A percentile compares a stretch with the other conserved stretches of the same genome.
Evolutionary conservation across 2,113 vertebrate species (phyloP).

Genomic region (Hippocampus zosterae): DNA sequence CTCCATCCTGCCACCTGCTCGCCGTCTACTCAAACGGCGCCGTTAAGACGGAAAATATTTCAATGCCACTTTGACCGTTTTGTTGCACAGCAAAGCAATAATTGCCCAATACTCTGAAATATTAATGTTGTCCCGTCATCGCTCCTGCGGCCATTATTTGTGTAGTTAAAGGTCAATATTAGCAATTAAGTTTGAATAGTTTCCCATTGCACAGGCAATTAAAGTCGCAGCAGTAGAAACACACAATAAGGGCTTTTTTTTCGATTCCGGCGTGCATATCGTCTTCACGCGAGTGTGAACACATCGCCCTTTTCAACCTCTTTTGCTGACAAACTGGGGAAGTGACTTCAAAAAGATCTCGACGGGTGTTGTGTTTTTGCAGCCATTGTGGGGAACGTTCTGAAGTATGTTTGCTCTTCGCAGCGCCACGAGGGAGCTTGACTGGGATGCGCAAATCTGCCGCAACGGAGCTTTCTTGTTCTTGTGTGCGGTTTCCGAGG

Average conservation of each 20-base stretch:
- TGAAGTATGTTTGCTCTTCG: slow-evolving; percentile 5
- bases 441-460: slow-evolving; percentile 15
- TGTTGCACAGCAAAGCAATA: not conserved
- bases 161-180: not conserved
- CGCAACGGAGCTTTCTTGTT: slow-evolving; percentile 12
- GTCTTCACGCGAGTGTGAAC: not conserved
- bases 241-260: not conserved
- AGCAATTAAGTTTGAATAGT: not conserved
- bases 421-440: not conserved
- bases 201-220: not conserved
- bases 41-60: too few species aligned
- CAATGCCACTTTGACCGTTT: too few species aligned
- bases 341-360: slow-evolving; percentile 29
- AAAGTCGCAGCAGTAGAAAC: not conserved
- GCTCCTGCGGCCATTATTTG: too few species aligned
- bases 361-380: slow-evolving; percentile 10
- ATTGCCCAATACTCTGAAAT: not conserved
- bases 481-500: slow-evolving; percentile 5
- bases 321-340: not conserved
- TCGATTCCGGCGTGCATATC: not conserved
- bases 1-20: not conserved
- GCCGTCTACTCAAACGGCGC: not conserved
- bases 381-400: slow-evolving; percentile 11
- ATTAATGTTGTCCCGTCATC: not conserved
- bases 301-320: not conserved